A percentile compares a stretch with the other conserved stretches of the same genome.
Conservation (phyloP, 2,113 vertebrate genomes). For the Tupaia tana region DNA sequence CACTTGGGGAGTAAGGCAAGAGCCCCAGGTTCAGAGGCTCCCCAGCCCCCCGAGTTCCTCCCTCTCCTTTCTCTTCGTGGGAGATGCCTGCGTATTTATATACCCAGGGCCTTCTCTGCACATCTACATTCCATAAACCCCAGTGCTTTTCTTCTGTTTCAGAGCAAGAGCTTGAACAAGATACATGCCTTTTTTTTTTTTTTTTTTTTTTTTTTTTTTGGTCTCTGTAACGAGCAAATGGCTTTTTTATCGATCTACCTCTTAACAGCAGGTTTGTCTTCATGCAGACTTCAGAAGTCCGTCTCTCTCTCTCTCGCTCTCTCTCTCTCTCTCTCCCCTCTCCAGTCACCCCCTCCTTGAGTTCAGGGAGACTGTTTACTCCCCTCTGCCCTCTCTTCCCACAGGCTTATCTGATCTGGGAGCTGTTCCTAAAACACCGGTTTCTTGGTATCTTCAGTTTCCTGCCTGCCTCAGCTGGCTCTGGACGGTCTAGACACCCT, state of each 20-base stretch:
- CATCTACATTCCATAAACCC: slow-evolving; percentile 68
- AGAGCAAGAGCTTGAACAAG: slow-evolving; percentile 32
- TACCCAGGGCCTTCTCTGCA: slow-evolving; percentile 58
- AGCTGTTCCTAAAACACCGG: background rate
- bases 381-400: background rate
- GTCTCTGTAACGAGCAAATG: slow-evolving; percentile 60
- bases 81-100: background rate
- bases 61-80: background rate
- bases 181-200: background rate
- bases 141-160: slow-evolving; percentile 62
- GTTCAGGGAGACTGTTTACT: slow-evolving; percentile 14
- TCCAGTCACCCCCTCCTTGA: background rate
- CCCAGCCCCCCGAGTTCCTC: background rate
- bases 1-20: background rate
- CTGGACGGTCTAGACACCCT: background rate
- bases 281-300: background rate
- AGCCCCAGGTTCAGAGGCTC: background rate
- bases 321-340: too few relatives aligned
- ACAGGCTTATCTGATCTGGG: slow-evolving; percentile 24
- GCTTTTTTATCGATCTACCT: slow-evolving; percentile 47
- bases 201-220: background rate
- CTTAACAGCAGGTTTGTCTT: slow-evolving; percentile 41
- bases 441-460: background rate
- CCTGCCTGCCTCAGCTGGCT: background rate
- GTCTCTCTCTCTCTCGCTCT: background rate